These are phyloP conservation scores for Trachelus tabidus DNA, from an alignment of 2,888 invertebrate species.

Conservation along the genomic window DNA sequence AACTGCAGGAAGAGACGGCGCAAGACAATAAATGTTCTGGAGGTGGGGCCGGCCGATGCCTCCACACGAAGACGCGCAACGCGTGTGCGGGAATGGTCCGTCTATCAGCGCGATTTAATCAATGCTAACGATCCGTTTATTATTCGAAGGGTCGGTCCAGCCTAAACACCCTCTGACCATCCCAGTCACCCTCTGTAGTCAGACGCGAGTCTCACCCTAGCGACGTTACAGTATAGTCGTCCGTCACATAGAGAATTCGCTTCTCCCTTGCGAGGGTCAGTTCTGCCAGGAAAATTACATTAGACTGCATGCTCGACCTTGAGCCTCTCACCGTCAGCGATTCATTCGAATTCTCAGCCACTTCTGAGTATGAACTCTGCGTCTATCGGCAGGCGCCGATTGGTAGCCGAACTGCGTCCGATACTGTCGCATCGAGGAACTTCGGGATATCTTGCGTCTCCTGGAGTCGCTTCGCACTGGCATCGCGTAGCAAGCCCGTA, in stretches of 20 bases:
- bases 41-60: neutral
- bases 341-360: too few species aligned
- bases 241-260: neutral
- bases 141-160: slow-evolving; percentile 35
- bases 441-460: neutral
- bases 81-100: too few species aligned
- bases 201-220: too few species aligned
- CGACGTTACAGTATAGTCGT: neutral
- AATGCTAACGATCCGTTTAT: slow-evolving; percentile 52
- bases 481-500: neutral
- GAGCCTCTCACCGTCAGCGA: too few species aligned
- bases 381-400: too few species aligned
- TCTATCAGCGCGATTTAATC: slow-evolving; percentile 40
- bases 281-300: slow-evolving; percentile 18
- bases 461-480: neutral
- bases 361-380: too few species aligned
- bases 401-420: too few species aligned
- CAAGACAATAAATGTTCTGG: neutral
- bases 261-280: slow-evolving; percentile 22
- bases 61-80: too few species aligned
- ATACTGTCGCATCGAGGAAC: neutral
- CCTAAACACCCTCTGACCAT: too few species aligned
- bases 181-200: too few species aligned
- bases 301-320: neutral
- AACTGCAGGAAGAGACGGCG: too few species aligned